These are phyloP conservation scores for Callinectes sapidus DNA, from an alignment of 2,888 invertebrate species.

Conservation along the genomic window DNA sequence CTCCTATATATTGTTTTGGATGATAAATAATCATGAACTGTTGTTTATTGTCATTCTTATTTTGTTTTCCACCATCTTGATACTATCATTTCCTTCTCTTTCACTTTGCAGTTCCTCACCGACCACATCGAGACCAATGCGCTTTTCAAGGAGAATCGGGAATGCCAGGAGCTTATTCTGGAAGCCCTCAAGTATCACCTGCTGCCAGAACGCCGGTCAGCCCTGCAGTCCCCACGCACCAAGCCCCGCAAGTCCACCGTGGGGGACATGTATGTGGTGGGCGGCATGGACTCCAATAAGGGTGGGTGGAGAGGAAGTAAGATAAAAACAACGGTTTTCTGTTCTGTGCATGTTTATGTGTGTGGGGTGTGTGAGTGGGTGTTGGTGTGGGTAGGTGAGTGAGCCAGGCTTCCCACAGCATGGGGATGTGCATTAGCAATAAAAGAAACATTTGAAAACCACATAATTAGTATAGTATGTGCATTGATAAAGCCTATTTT, in stretches of 20 bases:
- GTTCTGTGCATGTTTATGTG: neutral
- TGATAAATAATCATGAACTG: too few species aligned
- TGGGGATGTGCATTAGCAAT: neutral
- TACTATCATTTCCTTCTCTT: neutral
- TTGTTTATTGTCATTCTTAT: neutral
- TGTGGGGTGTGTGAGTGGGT: neutral
- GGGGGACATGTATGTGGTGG: constrained; percentile 89
- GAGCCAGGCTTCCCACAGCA: neutral
- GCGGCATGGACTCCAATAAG: constrained; percentile 95
- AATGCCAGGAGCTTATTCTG: constrained; percentile 91
- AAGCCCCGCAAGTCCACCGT: constrained; percentile 94
- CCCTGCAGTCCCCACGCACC: constrained; percentile 87
- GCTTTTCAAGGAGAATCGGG: constrained; percentile 81
- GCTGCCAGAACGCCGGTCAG: constrained; percentile 87
- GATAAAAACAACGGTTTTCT: constrained; percentile 6
- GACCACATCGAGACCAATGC: constrained; percentile 87
- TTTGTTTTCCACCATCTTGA: neutral
- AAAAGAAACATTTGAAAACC: neutral
- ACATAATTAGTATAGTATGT: neutral
- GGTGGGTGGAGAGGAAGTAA: constrained; percentile 76
- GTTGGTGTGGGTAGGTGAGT: neutral
- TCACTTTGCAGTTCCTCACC: constrained; percentile 83
- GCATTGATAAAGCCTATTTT: neutral
- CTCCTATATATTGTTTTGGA: too few species aligned
- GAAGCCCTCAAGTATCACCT: constrained; percentile 96